Base-by-base conservation (phyloP, 2,888 invertebrate genomes). In the Torymus tubicola region DNA sequence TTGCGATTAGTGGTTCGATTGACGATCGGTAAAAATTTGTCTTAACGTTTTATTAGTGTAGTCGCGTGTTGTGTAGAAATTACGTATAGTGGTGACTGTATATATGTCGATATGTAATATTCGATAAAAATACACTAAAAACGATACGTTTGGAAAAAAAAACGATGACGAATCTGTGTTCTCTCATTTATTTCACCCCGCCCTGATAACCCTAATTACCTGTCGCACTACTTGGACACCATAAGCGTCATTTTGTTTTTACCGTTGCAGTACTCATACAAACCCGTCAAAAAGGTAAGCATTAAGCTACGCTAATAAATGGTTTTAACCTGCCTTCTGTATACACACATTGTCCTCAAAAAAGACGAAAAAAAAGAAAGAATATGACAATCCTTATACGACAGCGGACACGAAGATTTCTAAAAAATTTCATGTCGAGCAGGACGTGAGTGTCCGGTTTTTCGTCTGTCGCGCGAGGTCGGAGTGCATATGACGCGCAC, bases 51-150 rank as follows among this genome's bases (percentile, higher is more conserved):
- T 60, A 75, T 81, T 83, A 73, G 72, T 81, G 74, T 87, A 88
- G 86, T 87, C 86, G 87, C 86, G 85, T 85, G 85, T 85, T 86
- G 83, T 86, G 83, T 88, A 87, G 87, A 81, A 85, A 85, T 73
- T 83, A 82, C 58, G 80, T 82, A 78, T 86, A 87, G 86, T 86
- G 87, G 89, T 89, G 89, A 89, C 88, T 90, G 89, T 90, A 90
- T 90, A 90, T 90, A 90, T 90, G 89, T 90, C 87, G 86, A 90
- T 89, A 90, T 90, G 90, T 90, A 89, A 89, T 87, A 90, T 89
- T 90, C 87, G 86, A 88, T 87, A 86, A 85, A 85, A 84, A 87
- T 87, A 87, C 82, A 84, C 83, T 84, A 63, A 79, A 85, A 84
- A 84, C 85, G 82, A 85, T 84, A 85, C 83, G 83, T 84, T 86